Evolutionary conservation across 1,140 invertebrate genomes (phyloP).

Genomic region (Nasonia longicornis): DNA sequence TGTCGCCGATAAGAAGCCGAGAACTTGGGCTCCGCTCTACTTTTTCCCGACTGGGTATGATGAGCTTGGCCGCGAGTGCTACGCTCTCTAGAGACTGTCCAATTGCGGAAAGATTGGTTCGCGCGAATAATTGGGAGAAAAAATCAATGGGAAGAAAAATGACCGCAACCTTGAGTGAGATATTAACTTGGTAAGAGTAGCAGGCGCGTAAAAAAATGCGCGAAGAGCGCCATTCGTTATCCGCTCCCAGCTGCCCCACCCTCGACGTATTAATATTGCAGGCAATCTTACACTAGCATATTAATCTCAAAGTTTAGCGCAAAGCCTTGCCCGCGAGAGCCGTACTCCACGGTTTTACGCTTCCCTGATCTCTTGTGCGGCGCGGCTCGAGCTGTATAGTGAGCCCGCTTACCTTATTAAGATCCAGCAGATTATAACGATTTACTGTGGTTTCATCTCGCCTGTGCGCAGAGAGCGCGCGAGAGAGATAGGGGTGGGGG

Average conservation of each 20-base stretch:
- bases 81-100: not conserved
- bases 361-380: not conserved
- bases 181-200: not conserved
- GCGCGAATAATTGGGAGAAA: not conserved
- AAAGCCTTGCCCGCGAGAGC: not conserved
- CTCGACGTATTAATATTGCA: conserved; percentile 20
- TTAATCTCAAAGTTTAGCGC: conserved; percentile 26
- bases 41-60: not conserved
- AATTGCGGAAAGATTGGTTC: not conserved
- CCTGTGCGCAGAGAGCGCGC: no score
- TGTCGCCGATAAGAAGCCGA: not conserved
- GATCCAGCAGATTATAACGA: conserved; percentile 49
- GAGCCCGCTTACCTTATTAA: conserved; percentile 48
- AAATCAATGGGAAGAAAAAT: not conserved
- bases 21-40: not conserved
- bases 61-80: not conserved
- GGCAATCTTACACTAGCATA: conserved; percentile 14
- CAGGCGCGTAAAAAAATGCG: not conserved
- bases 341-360: not conserved
- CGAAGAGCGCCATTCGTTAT: conserved; percentile 5
- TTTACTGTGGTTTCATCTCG: conserved; percentile 35
- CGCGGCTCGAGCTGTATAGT: not conserved
- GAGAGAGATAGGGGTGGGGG: no score
- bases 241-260: not conserved
- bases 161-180: not conserved